Evolutionary conservation across 2,888 invertebrate genomes (phyloP).

Genomic region (Drosophila eohydei): DNA sequence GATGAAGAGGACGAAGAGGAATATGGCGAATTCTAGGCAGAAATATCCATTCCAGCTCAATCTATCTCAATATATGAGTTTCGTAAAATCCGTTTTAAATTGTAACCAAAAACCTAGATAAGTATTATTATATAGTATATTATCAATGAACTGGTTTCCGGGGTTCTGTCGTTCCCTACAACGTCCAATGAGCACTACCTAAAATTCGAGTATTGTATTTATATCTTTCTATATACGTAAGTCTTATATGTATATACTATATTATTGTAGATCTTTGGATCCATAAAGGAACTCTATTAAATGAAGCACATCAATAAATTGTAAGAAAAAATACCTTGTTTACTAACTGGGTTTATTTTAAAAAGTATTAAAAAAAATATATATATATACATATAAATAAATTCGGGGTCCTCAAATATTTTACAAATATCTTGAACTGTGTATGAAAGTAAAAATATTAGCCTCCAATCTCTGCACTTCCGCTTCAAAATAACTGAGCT

Average conservation of each 20-base stretch:
- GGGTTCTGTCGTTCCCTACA: background rate
- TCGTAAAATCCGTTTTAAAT: constrained; percentile 1
- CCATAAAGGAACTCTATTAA: constrained; percentile 7
- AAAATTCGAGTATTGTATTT: background rate
- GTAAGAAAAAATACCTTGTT: background rate
- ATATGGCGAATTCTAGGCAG: constrained; percentile 63
- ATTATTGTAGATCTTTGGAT: constrained; percentile 5
- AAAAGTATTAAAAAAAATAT: background rate
- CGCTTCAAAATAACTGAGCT: too few species aligned
- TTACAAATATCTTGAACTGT: too few species aligned
- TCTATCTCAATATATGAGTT: constrained; percentile 1
- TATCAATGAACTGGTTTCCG: background rate
- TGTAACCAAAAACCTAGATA: background rate
- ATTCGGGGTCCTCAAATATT: too few species aligned
- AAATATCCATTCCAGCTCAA: constrained; percentile 3
- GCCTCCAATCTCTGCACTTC: too few species aligned
- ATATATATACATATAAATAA: background rate
- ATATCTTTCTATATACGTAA: constrained; percentile 8
- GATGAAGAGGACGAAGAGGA: constrained; percentile 70
- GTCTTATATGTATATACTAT: constrained; percentile 10
- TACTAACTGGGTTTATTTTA: background rate
- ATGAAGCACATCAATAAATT: constrained; percentile 2
- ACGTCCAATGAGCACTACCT: background rate
- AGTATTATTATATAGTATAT: background rate
- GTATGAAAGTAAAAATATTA: too few species aligned